phyloP scores from a whole-genome alignment of 1,140 invertebrate genomes.

The Ylistrum balloti region DNA sequence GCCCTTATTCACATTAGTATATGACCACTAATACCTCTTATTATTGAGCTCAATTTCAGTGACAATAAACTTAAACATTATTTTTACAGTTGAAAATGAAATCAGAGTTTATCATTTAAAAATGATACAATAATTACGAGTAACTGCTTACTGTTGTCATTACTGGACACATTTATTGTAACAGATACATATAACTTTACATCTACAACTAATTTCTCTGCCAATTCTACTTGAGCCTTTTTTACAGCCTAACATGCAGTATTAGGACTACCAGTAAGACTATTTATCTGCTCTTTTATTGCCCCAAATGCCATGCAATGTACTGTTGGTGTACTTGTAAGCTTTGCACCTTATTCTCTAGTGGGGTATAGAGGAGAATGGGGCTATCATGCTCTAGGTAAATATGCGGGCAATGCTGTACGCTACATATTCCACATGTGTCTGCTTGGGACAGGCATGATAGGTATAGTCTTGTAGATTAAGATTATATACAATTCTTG shows the following conservation, averaged over 20 bases:
- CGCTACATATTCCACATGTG: no score
- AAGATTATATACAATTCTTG: neutral
- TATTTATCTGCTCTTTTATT: slow-evolving; percentile 26
- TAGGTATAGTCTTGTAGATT: neutral
- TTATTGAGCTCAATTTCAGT: neutral
- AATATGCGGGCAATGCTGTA: neutral
- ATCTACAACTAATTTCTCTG: slow-evolving; percentile 34
- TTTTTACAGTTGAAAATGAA: slow-evolving; percentile 5
- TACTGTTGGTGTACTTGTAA: slow-evolving; percentile 25
- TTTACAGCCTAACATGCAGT: slow-evolving; percentile 38
- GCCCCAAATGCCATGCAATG: slow-evolving; percentile 37
- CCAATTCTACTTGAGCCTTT: neutral
- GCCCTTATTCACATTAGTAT: slow-evolving; percentile 27
- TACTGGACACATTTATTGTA: neutral
- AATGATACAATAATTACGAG: neutral
- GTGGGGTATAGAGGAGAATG: neutral
- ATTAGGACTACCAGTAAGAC: slow-evolving; percentile 32
- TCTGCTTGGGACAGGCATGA: neutral
- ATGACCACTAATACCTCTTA: neutral
- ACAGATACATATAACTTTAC: neutral
- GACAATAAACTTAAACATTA: neutral
- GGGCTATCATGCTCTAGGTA: slow-evolving; percentile 24
- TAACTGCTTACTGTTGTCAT: neutral
- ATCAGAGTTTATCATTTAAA: neutral
- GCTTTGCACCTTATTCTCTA: slow-evolving; percentile 17